Base-by-base conservation (phyloP, 2,797 vertebrate genomes). In the Arnoldichthys spilopterus region DNA sequence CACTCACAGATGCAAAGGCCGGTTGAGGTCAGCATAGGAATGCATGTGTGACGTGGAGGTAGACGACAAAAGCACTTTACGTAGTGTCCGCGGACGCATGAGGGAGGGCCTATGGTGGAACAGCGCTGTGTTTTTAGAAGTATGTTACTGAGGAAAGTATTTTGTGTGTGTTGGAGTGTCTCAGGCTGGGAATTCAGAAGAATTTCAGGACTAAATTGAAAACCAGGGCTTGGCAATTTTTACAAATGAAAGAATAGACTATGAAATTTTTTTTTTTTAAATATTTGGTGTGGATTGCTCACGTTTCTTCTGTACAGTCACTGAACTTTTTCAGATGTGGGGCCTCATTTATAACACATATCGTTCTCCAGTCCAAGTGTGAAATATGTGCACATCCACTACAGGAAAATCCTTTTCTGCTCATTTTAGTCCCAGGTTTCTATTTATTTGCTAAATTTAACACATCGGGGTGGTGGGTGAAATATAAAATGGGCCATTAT, bases 51-150 rank as follows among this genome's bases (percentile, higher is more conserved):
- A 66, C 26, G 43, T 12, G 45, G 73, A 62, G 51, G 24, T 63
- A 62, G 30, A 62, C 76, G 69, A 70, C 54, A 30, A 54, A 53
- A 80, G 81, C 79, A 85, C 82, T 81, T 85, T 85, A 79, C 26
- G 32, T 76, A 22, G n/a, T 22, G 53, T 11, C 26, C 12, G 64
- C 64, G 5, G 18, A 53, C 16, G 34, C 59, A 54, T 6, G 53
- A 69, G 47, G 53, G 30, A 13, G 56, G 34, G 40, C 47, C 61
- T 34, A 6, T 15, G 58, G 24, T 26, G 3, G 2, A 6, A 1
- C 16, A 24, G 58, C 13, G 58, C 26, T 62, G 76, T 62, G 59
- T 24, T 68, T 30, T 71, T 72, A 51, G 74, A 73, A 69, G 74
- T 47, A 72, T 61, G 51, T 79, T 69, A 67, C 67, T 47, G 68